Evolutionary conservation across 2,888 invertebrate species (phyloP).

Genomic region (Celastrina argiolus): DNA sequence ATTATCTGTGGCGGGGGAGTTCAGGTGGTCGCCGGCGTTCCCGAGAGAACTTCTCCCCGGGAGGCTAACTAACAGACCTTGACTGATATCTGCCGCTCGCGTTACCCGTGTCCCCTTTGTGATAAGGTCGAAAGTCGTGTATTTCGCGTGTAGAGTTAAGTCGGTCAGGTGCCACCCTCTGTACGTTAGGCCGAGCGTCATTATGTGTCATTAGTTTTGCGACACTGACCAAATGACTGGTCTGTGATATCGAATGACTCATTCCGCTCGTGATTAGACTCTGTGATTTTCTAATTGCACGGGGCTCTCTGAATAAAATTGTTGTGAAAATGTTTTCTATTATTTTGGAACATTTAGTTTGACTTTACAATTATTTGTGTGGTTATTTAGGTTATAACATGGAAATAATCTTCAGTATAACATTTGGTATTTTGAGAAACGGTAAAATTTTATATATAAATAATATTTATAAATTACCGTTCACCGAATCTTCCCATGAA

Average conservation of each 20-base stretch:
- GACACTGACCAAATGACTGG: conserved; percentile 77
- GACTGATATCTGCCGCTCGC: conserved; percentile 48
- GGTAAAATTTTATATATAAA: too few relatives aligned
- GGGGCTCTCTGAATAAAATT: conserved; percentile 26
- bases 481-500: too few relatives aligned
- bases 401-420: too few relatives aligned
- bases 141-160: conserved; percentile 35
- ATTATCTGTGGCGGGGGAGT: conserved; percentile 59
- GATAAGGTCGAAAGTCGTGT: conserved; percentile 46
- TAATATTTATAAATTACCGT: too few relatives aligned
- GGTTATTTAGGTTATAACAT: background rate
- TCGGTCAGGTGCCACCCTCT: conserved; percentile 47
- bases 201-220: conserved; percentile 78
- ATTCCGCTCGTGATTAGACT: conserved; percentile 68
- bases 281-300: conserved; percentile 58
- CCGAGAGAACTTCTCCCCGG: conserved; percentile 58
- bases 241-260: conserved; percentile 74
- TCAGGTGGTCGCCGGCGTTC: conserved; percentile 59
- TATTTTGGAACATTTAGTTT: background rate
- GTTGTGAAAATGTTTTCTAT: conserved; percentile 10
- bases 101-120: conserved; percentile 35
- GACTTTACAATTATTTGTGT: background rate
- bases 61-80: conserved; percentile 66
- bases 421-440: too few relatives aligned
- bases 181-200: conserved; percentile 63